phyloP scores from a whole-genome alignment of 2,888 invertebrate species.

The Hypercompe scribonia region DNA sequence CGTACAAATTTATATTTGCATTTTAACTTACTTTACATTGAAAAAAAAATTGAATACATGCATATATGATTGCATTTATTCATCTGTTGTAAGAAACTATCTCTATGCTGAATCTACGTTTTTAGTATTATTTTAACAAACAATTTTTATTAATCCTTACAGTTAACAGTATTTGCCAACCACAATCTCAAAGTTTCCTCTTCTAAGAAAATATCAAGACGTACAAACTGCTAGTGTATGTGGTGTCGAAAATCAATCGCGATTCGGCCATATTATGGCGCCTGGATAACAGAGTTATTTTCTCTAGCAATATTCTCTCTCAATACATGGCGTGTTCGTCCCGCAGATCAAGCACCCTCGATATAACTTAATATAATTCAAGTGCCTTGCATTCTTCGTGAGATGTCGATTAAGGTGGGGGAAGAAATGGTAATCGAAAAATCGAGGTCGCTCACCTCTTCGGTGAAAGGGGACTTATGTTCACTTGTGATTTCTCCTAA shows the following conservation, averaged over 20 bases:
- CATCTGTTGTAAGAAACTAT: too few relatives aligned
- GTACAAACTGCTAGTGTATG: background rate
- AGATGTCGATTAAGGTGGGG: conserved; percentile 53
- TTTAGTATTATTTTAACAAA: too few relatives aligned
- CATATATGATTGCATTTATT: too few relatives aligned
- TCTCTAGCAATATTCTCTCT: conserved; percentile 23
- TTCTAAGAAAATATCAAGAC: background rate
- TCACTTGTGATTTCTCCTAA: conserved; percentile 36
- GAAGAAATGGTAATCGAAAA: conserved; percentile 59
- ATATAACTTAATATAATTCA: conserved; percentile 73
- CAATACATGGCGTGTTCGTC: conserved; percentile 23
- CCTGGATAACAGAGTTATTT: conserved; percentile 25
- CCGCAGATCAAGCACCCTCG: conserved; percentile 60
- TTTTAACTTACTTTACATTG: background rate
- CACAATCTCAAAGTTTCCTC: background rate
- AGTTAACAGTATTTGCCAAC: too few relatives aligned
- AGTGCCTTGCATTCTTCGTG: conserved; percentile 58
- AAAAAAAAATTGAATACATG: too few relatives aligned
- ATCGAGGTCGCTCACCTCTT: conserved; percentile 35
- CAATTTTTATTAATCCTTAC: too few relatives aligned
- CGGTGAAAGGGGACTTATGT: conserved; percentile 18
- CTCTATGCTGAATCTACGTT: too few relatives aligned
- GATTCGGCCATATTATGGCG: conserved; percentile 5
- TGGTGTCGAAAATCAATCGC: conserved; percentile 4
- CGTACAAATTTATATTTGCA: too few relatives aligned